Base-by-base conservation (phyloP, 2,888 invertebrate species). In the Prosopocoilus inquinatus region DNA sequence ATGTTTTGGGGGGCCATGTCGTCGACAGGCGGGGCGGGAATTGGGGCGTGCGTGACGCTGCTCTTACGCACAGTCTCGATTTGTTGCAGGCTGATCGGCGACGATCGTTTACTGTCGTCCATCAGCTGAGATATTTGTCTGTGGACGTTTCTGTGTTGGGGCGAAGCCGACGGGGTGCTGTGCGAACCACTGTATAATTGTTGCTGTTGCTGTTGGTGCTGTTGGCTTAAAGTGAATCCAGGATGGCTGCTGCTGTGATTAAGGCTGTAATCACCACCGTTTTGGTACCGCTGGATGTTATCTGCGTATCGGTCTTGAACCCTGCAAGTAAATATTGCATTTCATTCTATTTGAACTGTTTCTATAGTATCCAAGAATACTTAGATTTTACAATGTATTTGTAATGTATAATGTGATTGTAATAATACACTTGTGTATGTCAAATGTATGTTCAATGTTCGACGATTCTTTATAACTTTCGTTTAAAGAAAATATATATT, bases 1-100 rank as follows among this genome's bases (percentile, higher is more conserved):
- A 94, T 94, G 79, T 90, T 93, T 75, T 94, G 94, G 0, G 94
- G 94, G 68, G 92, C 93, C 93, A 94, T 94, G 71, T 92, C 92
- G 72, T 91, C 92, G 15, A 85, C 85, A 51, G 87, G 84, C 28
- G 86, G 87, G 9, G 85, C 83, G 41, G 87, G 85, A 45, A 86
- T 80, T 1, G 87, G 82, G 8, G 84, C 81, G 60, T 84, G 85
- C 44, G 70, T 76, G 9, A 76, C 67, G 60, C 73, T 75, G 48
- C 65, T 65, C 58, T 75, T 76, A 47, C 74, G 62, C 45, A 71
- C 78, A 59, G 64, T 61, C 47, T 73, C 78, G 45, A 82, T 75
- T 66, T 82, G 82, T 64, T 82, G 82, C 58, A 82, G 67, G 60
- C 79, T 81, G 58, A 82, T 81, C 1, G 80, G 77, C 7, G 78